Percentiles rank a stretch among this genome's conserved stretches.
phyloP scores from a whole-genome alignment of 2,888 invertebrate species.

The Yponomeuta evonymella region DNA sequence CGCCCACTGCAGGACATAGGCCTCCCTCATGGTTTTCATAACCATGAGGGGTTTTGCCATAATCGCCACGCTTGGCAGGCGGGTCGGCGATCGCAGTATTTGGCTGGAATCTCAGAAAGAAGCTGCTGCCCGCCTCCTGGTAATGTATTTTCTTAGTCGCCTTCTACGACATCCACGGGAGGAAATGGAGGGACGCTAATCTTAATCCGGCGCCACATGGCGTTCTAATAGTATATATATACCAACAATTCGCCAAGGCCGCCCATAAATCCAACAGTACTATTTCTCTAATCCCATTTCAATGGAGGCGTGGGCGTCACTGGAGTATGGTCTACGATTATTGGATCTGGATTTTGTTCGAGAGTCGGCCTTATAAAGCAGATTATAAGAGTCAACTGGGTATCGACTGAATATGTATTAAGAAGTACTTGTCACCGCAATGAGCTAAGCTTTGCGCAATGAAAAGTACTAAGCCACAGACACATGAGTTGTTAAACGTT shows the following conservation, averaged over 20 bases:
- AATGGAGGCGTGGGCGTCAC: neutral
- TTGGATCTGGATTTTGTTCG: neutral
- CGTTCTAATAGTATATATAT: too few relatives aligned
- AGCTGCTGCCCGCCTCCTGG: too few relatives aligned
- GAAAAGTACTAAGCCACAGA: neutral
- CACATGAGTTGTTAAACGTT: neutral
- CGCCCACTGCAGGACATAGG: too few relatives aligned
- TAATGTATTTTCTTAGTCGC: too few relatives aligned
- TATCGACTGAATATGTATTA: neutral
- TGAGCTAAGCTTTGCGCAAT: neutral
- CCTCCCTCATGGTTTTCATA: too few relatives aligned
- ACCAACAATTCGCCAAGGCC: neutral
- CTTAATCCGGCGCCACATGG: too few relatives aligned
- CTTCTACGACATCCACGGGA: too few relatives aligned
- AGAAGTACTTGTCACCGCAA: neutral
- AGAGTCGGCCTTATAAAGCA: neutral
- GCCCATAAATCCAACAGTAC: neutral
- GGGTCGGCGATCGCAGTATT: too few relatives aligned
- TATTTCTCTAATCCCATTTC: constrained; percentile 3
- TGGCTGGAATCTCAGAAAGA: too few relatives aligned
- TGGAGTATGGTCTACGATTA: neutral
- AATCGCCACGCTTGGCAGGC: too few relatives aligned
- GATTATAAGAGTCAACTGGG: neutral
- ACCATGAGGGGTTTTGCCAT: too few relatives aligned
- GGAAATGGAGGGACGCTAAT: too few relatives aligned